A percentile compares a stretch with the other conserved stretches of the same genome.
phyloP scores from a whole-genome alignment of 1,140 invertebrate genomes.

The Achatina immaculata region DNA sequence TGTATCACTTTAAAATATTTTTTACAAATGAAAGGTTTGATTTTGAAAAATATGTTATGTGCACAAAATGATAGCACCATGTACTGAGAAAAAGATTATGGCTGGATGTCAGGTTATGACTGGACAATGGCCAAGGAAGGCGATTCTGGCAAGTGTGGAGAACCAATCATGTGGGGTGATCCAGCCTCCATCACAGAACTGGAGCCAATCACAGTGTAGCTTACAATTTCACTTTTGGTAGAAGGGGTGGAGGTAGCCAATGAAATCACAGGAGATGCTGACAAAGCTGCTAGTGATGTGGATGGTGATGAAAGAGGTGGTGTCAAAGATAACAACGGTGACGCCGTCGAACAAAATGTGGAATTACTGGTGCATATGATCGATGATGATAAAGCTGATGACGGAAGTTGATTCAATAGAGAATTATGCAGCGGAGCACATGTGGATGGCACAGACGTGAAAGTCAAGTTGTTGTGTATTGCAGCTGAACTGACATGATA shows the following conservation, averaged over 20 bases:
- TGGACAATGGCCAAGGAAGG: conserved; percentile 38
- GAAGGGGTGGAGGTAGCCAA: conserved; percentile 20
- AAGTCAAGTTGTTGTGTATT: not conserved
- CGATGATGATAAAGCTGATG: not conserved
- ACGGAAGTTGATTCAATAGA: not conserved
- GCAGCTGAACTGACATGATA: not conserved
- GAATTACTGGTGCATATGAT: not conserved
- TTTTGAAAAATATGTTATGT: not conserved
- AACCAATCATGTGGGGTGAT: conserved; percentile 22
- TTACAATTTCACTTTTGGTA: conserved; percentile 23
- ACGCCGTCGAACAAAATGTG: not conserved
- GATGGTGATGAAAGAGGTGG: not conserved
- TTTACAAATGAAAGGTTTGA: no score
- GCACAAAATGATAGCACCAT: not conserved
- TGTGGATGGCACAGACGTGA: not conserved
- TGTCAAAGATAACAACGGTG: not conserved
- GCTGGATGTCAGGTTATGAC: conserved; percentile 9
- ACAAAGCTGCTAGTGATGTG: not conserved
- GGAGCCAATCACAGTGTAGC: conserved; percentile 30
- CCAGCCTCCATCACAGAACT: conserved; percentile 25
- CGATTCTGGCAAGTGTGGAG: conserved; percentile 33
- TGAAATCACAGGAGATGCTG: conserved; percentile 30
- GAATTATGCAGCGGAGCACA: not conserved
- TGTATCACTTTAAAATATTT: no score
- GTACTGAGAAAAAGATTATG: not conserved